These are phyloP conservation scores for Enteromius viviparus DNA, from an alignment of 2,797 vertebrate genomes.

Conservation along the genomic window DNA sequence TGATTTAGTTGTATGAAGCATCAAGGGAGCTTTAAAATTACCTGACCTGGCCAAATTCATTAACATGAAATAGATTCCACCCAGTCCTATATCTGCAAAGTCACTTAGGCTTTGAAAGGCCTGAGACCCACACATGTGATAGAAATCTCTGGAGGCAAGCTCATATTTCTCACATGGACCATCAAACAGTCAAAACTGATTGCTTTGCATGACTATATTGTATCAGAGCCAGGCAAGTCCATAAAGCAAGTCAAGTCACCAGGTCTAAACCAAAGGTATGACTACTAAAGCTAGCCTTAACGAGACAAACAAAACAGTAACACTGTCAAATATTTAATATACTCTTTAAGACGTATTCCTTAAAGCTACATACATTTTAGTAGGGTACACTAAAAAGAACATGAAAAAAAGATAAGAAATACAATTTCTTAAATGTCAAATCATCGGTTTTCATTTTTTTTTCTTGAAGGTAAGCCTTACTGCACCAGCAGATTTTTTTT, in stretches of 20 bases:
- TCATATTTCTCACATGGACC: conserved; percentile 72
- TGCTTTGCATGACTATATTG: conserved; percentile 53
- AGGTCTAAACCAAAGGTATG: background rate
- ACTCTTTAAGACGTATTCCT: background rate
- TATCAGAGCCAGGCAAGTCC: conserved; percentile 54
- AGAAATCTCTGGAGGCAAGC: conserved; percentile 61
- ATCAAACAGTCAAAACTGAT: conserved; percentile 64
- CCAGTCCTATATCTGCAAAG: conserved; percentile 70
- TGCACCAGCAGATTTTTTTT: background rate
- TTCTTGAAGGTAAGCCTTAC: background rate
- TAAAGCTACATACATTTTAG: background rate
- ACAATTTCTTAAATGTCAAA: background rate
- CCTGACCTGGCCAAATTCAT: conserved; percentile 64
- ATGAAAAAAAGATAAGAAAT: background rate
- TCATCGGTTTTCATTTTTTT: background rate
- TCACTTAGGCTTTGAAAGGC: conserved; percentile 70
- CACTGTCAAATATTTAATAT: background rate
- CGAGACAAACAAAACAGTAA: background rate
- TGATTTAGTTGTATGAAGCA: conserved; percentile 62
- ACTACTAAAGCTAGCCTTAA: background rate
- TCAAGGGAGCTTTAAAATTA: conserved; percentile 60
- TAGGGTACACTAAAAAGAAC: background rate
- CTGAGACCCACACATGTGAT: conserved; percentile 65
- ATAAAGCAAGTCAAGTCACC: conserved; percentile 24
- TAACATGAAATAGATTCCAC: conserved; percentile 62